A percentile compares a stretch with the other conserved stretches of the same genome.
Conservation (phyloP, 2,113 vertebrate genomes). For the Gymnogyps californianus region DNA sequence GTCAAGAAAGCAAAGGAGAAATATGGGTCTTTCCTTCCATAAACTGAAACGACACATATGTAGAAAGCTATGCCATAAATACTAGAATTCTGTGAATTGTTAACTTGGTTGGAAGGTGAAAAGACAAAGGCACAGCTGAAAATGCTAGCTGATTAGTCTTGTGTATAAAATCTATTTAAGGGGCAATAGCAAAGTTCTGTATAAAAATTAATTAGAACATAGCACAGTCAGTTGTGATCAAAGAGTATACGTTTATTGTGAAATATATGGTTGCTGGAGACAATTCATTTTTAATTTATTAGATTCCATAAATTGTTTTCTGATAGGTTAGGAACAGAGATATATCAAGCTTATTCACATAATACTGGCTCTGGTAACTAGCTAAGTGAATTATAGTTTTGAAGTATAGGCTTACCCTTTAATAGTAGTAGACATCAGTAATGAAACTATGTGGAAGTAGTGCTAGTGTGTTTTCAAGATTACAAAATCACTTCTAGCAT, state of each 20-base stretch:
- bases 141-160: constrained; percentile 44
- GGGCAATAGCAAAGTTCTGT: constrained; percentile 40
- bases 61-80: constrained; percentile 24
- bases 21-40: not conserved
- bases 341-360: constrained; percentile 50
- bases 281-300: constrained; percentile 64
- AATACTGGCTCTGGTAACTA: constrained; percentile 45
- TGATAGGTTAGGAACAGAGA: constrained; percentile 46
- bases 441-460: not conserved
- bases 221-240: constrained; percentile 54
- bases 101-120: constrained; percentile 53
- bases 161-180: constrained; percentile 41
- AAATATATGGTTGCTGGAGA: constrained; percentile 54
- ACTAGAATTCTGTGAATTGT: constrained; percentile 52
- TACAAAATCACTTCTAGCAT: not conserved
- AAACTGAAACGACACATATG: not conserved
- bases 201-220: constrained; percentile 62
- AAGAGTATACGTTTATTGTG: constrained; percentile 40
- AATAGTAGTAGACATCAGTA: not conserved
- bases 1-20: constrained; percentile 22
- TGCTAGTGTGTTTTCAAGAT: not conserved
- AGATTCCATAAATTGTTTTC: constrained; percentile 68
- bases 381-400: constrained; percentile 58
- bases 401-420: constrained; percentile 26
- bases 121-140: constrained; percentile 43